phyloP scores from a whole-genome alignment of 1,140 invertebrate genomes.

The Aradophagus sp. region DNA sequence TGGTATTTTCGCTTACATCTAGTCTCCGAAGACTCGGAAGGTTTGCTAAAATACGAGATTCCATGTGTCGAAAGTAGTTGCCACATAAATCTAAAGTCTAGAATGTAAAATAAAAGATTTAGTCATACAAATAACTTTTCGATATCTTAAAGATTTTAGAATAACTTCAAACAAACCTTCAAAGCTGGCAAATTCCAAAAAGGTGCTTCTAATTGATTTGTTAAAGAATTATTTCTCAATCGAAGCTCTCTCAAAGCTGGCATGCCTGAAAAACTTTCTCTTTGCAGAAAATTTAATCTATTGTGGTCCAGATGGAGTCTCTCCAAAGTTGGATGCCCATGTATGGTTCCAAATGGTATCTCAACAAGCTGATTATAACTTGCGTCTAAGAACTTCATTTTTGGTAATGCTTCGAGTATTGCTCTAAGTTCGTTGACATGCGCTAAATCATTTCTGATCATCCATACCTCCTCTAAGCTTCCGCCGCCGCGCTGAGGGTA shows the following conservation, averaged over 20 bases:
- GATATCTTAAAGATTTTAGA: no score
- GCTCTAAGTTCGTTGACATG: conserved; percentile 82
- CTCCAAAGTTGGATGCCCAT: conserved; percentile 86
- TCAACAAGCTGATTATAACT: conserved; percentile 84
- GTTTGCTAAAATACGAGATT: conserved; percentile 82
- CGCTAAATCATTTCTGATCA: conserved; percentile 84
- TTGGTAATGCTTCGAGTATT: conserved; percentile 84
- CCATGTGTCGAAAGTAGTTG: conserved; percentile 84
- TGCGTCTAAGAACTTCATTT: conserved; percentile 84
- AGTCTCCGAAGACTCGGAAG: conserved; percentile 84
- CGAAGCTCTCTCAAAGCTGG: conserved; percentile 86
- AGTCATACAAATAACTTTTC: not conserved
- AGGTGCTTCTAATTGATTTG: conserved; percentile 78
- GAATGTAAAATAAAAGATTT: conserved; percentile 25
- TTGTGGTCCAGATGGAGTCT: conserved; percentile 88
- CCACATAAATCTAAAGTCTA: conserved; percentile 84
- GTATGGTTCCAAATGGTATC: conserved; percentile 83
- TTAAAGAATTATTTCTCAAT: conserved; percentile 85
- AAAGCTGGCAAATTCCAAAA: conserved; percentile 88
- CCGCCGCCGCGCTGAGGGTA: conserved; percentile 80
- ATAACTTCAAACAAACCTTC: conserved; percentile 77
- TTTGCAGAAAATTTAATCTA: conserved; percentile 81
- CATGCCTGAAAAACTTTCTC: conserved; percentile 86
- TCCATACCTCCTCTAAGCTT: conserved; percentile 83
- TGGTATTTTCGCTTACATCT: conserved; percentile 86